A percentile compares a stretch with the other conserved stretches of the same genome.
Evolutionary conservation across 1,140 invertebrate genomes (phyloP).

Genomic region (Paracyclopina nana): DNA sequence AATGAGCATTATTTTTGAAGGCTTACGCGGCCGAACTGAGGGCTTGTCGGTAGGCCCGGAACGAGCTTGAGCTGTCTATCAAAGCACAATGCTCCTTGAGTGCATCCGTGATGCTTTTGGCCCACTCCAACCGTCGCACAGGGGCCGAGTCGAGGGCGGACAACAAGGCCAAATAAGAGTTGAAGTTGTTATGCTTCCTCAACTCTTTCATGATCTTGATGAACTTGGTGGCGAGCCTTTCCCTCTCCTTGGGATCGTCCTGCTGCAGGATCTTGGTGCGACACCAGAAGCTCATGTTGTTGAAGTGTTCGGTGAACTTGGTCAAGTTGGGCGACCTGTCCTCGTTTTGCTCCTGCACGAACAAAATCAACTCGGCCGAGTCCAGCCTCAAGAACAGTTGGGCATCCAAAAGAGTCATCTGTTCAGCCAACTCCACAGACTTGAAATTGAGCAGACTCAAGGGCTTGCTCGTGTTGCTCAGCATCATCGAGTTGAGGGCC

Average conservation of each 20-base stretch:
- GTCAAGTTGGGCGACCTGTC: constrained; percentile 89
- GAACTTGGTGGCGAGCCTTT: constrained; percentile 87
- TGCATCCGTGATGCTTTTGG: constrained; percentile 70
- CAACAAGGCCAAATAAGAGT: constrained; percentile 87
- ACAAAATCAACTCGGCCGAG: constrained; percentile 85
- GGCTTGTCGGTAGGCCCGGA: constrained; percentile 79
- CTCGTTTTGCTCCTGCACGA: constrained; percentile 92
- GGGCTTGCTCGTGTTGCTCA: constrained; percentile 41
- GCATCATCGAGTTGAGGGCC: too few species aligned
- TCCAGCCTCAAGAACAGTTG: constrained; percentile 91
- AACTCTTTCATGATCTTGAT: constrained; percentile 97
- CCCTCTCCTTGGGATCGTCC: constrained; percentile 41
- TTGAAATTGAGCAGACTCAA: constrained; percentile 69
- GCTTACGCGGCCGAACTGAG: constrained; percentile 26
- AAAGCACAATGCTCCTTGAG: constrained; percentile 81
- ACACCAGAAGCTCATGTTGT: constrained; percentile 95
- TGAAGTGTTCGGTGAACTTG: constrained; percentile 95
- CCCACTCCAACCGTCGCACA: constrained; percentile 78
- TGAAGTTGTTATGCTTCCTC: constrained; percentile 93
- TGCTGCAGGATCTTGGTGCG: constrained; percentile 20
- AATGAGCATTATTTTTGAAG: background rate
- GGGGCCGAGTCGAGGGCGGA: constrained; percentile 93
- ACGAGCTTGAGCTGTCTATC: constrained; percentile 88
- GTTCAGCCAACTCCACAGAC: constrained; percentile 75
- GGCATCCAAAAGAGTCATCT: constrained; percentile 92